Percentiles rank a stretch among this genome's conserved stretches.
These are phyloP conservation scores for Lanistes nyassanus DNA, from an alignment of 1,140 invertebrate genomes.

Conservation along the genomic window DNA sequence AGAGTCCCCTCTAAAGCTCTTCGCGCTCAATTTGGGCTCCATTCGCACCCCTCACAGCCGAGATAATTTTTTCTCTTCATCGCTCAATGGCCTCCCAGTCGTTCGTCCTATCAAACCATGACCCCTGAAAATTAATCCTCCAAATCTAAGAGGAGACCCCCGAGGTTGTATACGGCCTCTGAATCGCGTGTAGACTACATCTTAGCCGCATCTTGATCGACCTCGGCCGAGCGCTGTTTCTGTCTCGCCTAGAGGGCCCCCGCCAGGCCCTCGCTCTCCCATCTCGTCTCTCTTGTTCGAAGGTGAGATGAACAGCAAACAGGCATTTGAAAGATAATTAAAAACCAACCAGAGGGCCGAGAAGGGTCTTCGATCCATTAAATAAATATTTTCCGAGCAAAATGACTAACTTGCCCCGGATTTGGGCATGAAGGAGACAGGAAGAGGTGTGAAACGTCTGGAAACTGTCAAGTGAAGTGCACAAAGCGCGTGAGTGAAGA, in stretches of 20 bases:
- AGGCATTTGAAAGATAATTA: conserved; percentile 27
- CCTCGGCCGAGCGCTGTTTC: neutral
- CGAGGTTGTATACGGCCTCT: conserved; percentile 10
- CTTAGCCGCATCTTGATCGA: conserved; percentile 15
- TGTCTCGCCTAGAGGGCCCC: no score
- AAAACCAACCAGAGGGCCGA: conserved; percentile 23
- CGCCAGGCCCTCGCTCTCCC: no score
- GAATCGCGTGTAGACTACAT: no score
- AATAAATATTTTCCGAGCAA: conserved; percentile 28
- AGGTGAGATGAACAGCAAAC: conserved; percentile 26
- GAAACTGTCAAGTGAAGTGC: neutral
- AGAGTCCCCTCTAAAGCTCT: neutral
- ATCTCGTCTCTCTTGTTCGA: conserved; percentile 17
- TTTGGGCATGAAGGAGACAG: neutral
- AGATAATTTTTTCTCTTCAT: neutral
- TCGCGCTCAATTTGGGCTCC: conserved; percentile 5
- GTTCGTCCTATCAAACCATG: conserved; percentile 19
- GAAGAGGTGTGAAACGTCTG: neutral
- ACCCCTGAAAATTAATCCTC: conserved; percentile 17
- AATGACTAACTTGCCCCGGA: conserved; percentile 22
- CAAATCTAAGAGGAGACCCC: conserved; percentile 5
- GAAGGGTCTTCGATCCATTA: conserved; percentile 20
- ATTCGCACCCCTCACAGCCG: neutral
- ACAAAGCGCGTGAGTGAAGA: neutral
- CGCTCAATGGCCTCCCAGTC: conserved; percentile 1